Conservation (phyloP, 2,888 invertebrate species). For the Sarcophaga carnaria region DNA sequence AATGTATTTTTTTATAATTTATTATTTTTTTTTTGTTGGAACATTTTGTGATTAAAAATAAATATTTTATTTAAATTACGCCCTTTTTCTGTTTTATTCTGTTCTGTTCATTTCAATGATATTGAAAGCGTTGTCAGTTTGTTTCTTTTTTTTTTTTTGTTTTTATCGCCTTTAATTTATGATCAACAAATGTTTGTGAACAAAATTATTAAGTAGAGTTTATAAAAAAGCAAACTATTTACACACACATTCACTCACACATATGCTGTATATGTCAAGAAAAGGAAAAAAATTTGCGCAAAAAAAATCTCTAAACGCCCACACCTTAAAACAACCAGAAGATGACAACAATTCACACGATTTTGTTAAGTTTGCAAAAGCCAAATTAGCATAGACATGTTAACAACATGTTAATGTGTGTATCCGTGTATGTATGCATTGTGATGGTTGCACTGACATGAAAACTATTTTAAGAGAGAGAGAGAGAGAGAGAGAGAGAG, state of each 20-base stretch:
- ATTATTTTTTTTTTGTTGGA: background rate
- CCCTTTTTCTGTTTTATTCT: conserved; percentile 41
- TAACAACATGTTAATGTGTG: too few relatives aligned
- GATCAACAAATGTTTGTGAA: conserved; percentile 55
- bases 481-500: too few relatives aligned
- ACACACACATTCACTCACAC: background rate
- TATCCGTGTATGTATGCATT: background rate
- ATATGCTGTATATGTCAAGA: background rate
- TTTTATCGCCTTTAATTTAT: conserved; percentile 43
- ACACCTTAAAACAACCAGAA: background rate
- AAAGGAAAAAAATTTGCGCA: background rate
- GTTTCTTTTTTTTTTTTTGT: background rate
- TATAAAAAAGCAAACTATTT: conserved; percentile 28
- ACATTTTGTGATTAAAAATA: conserved; percentile 1
- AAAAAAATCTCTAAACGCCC: background rate
- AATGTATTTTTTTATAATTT: background rate
- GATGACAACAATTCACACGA: background rate
- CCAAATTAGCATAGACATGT: background rate
- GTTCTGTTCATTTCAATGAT: conserved; percentile 15
- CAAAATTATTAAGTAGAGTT: conserved; percentile 32
- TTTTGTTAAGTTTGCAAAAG: background rate
- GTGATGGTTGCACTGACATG: background rate
- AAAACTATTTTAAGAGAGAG: background rate
- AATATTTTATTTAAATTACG: conserved; percentile 42
- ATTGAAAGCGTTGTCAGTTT: conserved; percentile 41